phyloP scores from a whole-genome alignment of 2,888 invertebrate species.

The Gymnocheta viridis region DNA sequence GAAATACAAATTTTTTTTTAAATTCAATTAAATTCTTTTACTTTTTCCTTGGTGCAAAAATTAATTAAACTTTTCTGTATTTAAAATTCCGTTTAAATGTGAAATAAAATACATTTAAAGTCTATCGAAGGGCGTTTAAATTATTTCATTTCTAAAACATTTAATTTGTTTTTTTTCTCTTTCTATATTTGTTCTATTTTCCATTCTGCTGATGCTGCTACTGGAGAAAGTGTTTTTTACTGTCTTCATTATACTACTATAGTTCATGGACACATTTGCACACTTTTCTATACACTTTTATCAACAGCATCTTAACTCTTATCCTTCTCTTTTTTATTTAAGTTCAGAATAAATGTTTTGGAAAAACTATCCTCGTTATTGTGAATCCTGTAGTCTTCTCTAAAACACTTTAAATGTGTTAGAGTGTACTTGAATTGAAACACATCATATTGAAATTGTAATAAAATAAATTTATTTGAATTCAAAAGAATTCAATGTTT shows the following conservation, averaged over 20 bases:
- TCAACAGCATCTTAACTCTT: slow-evolving; percentile 29
- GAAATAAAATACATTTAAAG: slow-evolving; percentile 5
- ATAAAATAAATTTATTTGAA: slow-evolving; percentile 63
- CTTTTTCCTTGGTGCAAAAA: not conserved
- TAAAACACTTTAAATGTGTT: slow-evolving; percentile 45
- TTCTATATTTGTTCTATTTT: slow-evolving; percentile 13
- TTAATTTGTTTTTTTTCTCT: slow-evolving; percentile 8
- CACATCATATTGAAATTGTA: slow-evolving; percentile 45
- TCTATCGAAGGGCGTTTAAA: slow-evolving; percentile 34
- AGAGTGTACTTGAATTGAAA: slow-evolving; percentile 60
- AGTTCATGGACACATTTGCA: slow-evolving; percentile 57
- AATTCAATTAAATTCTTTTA: slow-evolving; percentile 15
- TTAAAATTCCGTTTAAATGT: slow-evolving; percentile 13
- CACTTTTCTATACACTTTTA: slow-evolving; percentile 20
- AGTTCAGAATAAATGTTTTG: slow-evolving; percentile 56
- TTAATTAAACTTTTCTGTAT: slow-evolving; percentile 24
- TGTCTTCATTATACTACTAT: slow-evolving; percentile 5
- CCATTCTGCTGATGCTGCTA: not conserved
- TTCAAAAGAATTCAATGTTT: slow-evolving; percentile 28
- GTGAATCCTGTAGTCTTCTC: slow-evolving; percentile 13
- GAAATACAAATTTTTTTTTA: not conserved
- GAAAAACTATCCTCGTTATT: slow-evolving; percentile 48
- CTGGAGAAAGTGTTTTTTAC: slow-evolving; percentile 45
- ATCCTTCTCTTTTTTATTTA: slow-evolving; percentile 19
- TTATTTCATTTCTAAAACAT: slow-evolving; percentile 24